A percentile compares a stretch with the other conserved stretches of the same genome.
These are phyloP conservation scores for Nasalis larvatus DNA, from an alignment of 2,113 vertebrate genomes.

Conservation along the genomic window DNA sequence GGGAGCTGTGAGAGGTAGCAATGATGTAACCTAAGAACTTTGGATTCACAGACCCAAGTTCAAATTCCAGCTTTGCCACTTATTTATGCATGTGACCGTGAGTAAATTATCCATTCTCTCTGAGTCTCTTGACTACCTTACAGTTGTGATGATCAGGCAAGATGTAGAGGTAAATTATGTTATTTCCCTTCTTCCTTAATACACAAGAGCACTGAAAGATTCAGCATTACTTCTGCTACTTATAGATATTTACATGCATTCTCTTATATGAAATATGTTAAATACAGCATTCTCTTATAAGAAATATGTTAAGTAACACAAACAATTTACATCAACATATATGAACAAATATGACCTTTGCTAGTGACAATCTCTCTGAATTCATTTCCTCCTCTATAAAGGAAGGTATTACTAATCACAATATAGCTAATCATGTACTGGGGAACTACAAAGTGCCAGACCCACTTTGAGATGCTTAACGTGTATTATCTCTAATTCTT, in stretches of 20 bases:
- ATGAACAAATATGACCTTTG: neutral
- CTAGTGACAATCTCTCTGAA: neutral
- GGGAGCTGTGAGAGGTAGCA: neutral
- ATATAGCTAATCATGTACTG: neutral
- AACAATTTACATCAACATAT: neutral
- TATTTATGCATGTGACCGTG: neutral
- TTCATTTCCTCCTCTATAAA: neutral
- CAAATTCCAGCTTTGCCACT: neutral
- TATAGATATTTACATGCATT: neutral
- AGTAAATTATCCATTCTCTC: neutral
- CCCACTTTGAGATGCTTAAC: neutral
- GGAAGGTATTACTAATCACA: neutral
- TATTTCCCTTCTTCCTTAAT: neutral
- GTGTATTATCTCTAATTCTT: neutral
- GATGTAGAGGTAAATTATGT: neutral
- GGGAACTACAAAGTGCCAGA: neutral
- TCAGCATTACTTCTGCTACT: neutral
- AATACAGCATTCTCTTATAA: neutral
- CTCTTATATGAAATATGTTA: no score
- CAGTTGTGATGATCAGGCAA: neutral
- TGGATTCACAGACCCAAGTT: neutral
- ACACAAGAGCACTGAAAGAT: neutral
- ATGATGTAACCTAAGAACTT: neutral
- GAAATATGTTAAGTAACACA: neutral
- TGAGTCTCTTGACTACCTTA: neutral